These are phyloP conservation scores for Lepus timidus DNA, from an alignment of 2,113 vertebrate species.

Conservation along the genomic window DNA sequence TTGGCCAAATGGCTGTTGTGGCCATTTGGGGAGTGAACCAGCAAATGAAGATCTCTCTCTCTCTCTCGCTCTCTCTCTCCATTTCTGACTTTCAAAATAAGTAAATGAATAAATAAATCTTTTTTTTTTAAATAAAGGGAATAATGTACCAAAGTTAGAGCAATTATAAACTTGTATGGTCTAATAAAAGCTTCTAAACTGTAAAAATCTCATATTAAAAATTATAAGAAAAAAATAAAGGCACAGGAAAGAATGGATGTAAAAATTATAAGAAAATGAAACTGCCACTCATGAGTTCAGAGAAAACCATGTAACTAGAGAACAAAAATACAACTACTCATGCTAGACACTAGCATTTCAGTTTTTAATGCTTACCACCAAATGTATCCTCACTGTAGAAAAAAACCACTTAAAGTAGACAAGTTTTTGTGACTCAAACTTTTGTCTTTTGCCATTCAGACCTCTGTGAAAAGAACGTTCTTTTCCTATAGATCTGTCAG, in stretches of 20 bases:
- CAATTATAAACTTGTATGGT: slow-evolving; percentile 44
- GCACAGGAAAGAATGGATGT: neutral
- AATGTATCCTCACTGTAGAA: neutral
- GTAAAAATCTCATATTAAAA: slow-evolving; percentile 47
- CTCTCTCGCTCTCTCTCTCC: too few relatives aligned
- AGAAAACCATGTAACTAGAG: slow-evolving; percentile 37
- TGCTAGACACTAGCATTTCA: slow-evolving; percentile 12
- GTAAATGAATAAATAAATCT: too few relatives aligned
- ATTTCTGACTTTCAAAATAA: too few relatives aligned
- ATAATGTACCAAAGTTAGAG: neutral
- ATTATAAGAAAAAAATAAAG: slow-evolving; percentile 14
- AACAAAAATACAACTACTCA: neutral
- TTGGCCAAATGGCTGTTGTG: too few relatives aligned
- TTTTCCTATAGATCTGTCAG: slow-evolving; percentile 38
- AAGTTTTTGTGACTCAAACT: slow-evolving; percentile 52
- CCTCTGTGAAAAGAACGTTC: slow-evolving; percentile 16
- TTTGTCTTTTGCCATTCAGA: slow-evolving; percentile 16
- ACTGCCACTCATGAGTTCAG: neutral
- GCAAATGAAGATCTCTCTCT: too few relatives aligned
- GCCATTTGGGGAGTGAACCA: too few relatives aligned
- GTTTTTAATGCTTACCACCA: slow-evolving; percentile 7
- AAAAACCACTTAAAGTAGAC: neutral
- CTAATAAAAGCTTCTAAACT: slow-evolving; percentile 20
- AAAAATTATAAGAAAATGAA: slow-evolving; percentile 52
- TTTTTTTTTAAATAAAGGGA: neutral